These are phyloP conservation scores for Enteromius viviparus DNA, from an alignment of 2,797 vertebrate species.

Conservation along the genomic window DNA sequence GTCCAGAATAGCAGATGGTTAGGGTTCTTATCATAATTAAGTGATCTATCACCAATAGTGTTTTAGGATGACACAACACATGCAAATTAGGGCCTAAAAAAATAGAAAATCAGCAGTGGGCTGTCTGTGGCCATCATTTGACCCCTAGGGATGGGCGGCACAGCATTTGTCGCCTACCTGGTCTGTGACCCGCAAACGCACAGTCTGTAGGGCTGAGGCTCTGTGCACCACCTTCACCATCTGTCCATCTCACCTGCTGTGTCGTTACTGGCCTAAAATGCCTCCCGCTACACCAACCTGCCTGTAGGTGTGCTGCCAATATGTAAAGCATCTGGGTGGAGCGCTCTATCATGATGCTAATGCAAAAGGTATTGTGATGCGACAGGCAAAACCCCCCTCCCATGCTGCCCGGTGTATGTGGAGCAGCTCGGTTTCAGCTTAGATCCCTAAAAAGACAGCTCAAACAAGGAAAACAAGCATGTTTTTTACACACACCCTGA, in stretches of 20 bases:
- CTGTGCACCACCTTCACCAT: conserved; percentile 48
- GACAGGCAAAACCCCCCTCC: not conserved
- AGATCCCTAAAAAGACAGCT: not conserved
- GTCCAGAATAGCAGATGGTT: conserved; percentile 36
- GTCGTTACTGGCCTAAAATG: conserved; percentile 9
- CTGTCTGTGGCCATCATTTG: conserved; percentile 36
- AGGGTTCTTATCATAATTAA: conserved; percentile 41
- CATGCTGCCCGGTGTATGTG: not conserved
- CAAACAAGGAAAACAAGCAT: conserved; percentile 26
- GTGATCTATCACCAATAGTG: conserved; percentile 28
- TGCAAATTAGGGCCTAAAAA: conserved; percentile 15
- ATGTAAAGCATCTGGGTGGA: conserved; percentile 51
- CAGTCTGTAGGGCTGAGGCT: conserved; percentile 31
- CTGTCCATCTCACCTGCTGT: conserved; percentile 54
- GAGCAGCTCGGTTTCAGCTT: not conserved
- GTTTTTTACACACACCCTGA: not conserved
- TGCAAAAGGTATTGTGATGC: conserved; percentile 51
- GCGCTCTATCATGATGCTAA: conserved; percentile 49
- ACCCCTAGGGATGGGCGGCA: conserved; percentile 31
- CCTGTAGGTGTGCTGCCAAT: conserved; percentile 32
- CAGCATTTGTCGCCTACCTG: conserved; percentile 56
- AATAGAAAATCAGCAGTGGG: not conserved
- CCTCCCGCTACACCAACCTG: conserved; percentile 31
- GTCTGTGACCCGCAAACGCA: conserved; percentile 51
- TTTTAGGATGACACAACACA: not conserved